Evolutionary conservation across 2,888 invertebrate species (phyloP).

Genomic region (Drosophila macrospina): DNA sequence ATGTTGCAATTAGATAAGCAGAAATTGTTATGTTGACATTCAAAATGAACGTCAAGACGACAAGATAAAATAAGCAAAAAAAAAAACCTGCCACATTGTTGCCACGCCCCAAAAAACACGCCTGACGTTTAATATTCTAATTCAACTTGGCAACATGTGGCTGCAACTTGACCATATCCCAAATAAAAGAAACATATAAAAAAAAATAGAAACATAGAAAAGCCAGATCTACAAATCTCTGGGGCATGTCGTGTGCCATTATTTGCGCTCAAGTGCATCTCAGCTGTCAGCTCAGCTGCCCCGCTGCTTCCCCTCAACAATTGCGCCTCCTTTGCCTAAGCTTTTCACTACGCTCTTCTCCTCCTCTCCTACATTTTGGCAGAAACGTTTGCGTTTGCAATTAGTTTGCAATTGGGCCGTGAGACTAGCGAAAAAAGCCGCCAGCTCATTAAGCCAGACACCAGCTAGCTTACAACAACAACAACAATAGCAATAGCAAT

Average conservation of each 20-base stretch:
- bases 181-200: not conserved
- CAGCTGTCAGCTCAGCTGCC: slow-evolving; percentile 60
- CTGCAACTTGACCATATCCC: slow-evolving; percentile 19
- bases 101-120: slow-evolving; percentile 37
- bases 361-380: slow-evolving; percentile 4
- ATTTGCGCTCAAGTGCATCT: slow-evolving; percentile 70
- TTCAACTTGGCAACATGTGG: slow-evolving; percentile 53
- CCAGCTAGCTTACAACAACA: slow-evolving; percentile 31
- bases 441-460: slow-evolving; percentile 71
- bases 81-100: slow-evolving; percentile 40
- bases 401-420: slow-evolving; percentile 81
- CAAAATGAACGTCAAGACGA: slow-evolving; percentile 48
- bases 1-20: slow-evolving; percentile 82
- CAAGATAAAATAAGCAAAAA: too few species aligned
- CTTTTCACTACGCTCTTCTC: not conserved
- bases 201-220: not conserved
- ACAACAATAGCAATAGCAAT: slow-evolving; percentile 30
- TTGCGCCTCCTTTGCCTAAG: not conserved
- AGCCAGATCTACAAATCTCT: slow-evolving; percentile 13
- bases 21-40: slow-evolving; percentile 81
- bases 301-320: too few species aligned
- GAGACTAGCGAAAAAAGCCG: slow-evolving; percentile 66
- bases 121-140: slow-evolving; percentile 55
- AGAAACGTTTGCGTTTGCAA: slow-evolving; percentile 69
- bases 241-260: slow-evolving; percentile 68